A percentile compares a stretch with the other conserved stretches of the same genome.
Evolutionary conservation across 2,797 vertebrate species (phyloP).

Genomic region (Petrocephalus schoutedeni): DNA sequence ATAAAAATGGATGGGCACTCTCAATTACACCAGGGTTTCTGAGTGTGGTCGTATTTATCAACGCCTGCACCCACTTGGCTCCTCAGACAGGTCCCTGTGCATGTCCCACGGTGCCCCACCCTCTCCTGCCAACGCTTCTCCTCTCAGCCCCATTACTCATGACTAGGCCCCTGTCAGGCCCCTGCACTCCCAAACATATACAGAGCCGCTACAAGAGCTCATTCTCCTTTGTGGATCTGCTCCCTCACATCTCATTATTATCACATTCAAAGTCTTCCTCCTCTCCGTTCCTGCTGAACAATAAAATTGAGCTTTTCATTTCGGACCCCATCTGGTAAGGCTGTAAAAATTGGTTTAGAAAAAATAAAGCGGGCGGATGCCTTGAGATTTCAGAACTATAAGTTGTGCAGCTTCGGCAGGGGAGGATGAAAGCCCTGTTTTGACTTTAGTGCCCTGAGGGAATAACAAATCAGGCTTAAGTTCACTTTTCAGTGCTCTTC

Average conservation of each 20-base stretch:
- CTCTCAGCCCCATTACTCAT: conserved; percentile 45
- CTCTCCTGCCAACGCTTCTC: background rate
- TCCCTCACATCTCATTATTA: conserved; percentile 29
- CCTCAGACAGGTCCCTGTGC: background rate
- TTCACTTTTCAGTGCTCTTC: conserved; percentile 3
- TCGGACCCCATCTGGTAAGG: conserved; percentile 34
- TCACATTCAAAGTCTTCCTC: conserved; percentile 41
- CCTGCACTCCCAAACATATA: conserved; percentile 28
- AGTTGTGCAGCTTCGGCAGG: conserved; percentile 12
- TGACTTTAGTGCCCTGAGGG: conserved; percentile 9
- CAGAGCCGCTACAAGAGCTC: conserved; percentile 35
- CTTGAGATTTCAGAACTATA: conserved; percentile 22
- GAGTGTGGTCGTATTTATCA: conserved; percentile 12
- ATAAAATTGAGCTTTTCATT: conserved; percentile 47
- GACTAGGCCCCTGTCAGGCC: conserved; percentile 20
- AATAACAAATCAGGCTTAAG: conserved; percentile 19
- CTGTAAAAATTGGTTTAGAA: conserved; percentile 41
- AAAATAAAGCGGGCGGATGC: conserved; percentile 30
- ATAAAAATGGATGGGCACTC: background rate
- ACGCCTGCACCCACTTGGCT: background rate
- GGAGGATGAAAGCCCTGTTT: background rate
- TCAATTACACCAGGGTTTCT: conserved; percentile 7
- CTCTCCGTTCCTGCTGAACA: conserved; percentile 57
- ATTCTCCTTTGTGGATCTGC: conserved; percentile 22
- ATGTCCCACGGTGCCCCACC: background rate